Base-by-base conservation (phyloP, 2,888 invertebrate species). In the Gastrophysa polygoni region DNA sequence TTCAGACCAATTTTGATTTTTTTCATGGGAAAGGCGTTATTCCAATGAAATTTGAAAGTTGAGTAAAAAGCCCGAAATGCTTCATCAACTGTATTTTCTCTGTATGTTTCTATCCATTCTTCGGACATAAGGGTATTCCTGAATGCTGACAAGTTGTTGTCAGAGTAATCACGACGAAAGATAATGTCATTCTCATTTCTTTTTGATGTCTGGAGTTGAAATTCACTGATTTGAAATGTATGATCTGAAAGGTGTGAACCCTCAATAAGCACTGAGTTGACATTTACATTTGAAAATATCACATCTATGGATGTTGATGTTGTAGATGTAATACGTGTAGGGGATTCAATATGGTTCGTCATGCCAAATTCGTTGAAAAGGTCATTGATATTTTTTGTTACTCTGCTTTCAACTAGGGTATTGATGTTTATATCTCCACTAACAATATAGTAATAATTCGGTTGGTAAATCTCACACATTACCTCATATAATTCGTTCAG, bases 381-480 rank as follows among this genome's bases (percentile, higher is more conserved):
- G 1, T 38, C 38, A 38, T 24, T 18, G 21, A 48, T 48, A 48
- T n/a, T 20, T 48, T 48, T n/a, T 5, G 38, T 38, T 38, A 5
- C 38, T 38, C 24, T 24, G 24, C 24, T 24, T 24, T 24, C 4
- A 24, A 24, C 7, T 24, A 24, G 7, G 7, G 24, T 38, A 14
- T 52, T 32, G 11, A 52, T 38, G 17, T 52, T 52, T 38, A 52
- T 16, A 18, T 52, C 20, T 7, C 20, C 34, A 55, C 55, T 28
- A 16, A 46, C 55, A 24, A 46, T 55, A n/a, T 55, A 55, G 20
- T 54, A 38, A 29, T 43, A 38, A 17, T 38, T 20, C n/a, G 14
- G 3, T 55, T 43, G 38, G 46, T 55, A 55, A 43, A 46, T 55
- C 28, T 55, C 29, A 18, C 55, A 55, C 46, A 55, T 55, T 17